These are phyloP conservation scores for Palythoa heliodiscus DNA, from an alignment of 92 coral and sea anemone genomes.

Conservation along the genomic window DNA sequence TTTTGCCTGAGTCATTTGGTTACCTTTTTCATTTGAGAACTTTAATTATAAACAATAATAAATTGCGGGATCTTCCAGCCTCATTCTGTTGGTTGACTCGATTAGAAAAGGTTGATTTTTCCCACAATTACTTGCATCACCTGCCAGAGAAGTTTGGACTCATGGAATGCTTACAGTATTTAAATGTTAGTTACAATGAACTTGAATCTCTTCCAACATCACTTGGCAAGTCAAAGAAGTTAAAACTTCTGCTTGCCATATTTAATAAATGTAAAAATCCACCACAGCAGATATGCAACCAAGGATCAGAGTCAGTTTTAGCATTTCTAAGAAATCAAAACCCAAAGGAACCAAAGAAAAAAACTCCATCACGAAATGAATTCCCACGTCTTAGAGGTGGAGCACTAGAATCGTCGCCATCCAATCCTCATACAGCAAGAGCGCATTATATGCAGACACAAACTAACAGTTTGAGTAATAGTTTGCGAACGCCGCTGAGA, in stretches of 20 bases:
- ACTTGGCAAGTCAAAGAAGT: conserved; percentile 65
- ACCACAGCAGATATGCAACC: conserved; percentile 91
- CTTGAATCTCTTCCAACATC: conserved; percentile 81
- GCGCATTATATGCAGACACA: conserved; percentile 92
- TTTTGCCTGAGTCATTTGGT: conserved; percentile 93
- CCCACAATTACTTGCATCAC: conserved; percentile 75
- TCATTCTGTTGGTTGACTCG: conserved; percentile 79
- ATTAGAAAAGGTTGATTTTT: conserved; percentile 83
- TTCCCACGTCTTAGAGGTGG: conserved; percentile 95
- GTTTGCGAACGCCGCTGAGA: conserved; percentile 84
- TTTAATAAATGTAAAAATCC: conserved; percentile 84
- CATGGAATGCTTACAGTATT: conserved; percentile 71
- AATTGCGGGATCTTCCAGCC: conserved; percentile 77
- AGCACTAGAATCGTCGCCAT: conserved; percentile 74
- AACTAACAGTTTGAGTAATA: conserved; percentile 80
- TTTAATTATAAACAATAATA: conserved; percentile 80
- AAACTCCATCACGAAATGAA: conserved; percentile 46
- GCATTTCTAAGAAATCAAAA: conserved; percentile 68
- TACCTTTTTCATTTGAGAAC: conserved; percentile 85
- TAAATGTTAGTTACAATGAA: conserved; percentile 86
- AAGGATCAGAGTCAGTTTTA: conserved; percentile 77
- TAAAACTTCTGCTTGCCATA: conserved; percentile 79
- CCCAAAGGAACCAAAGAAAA: conserved; percentile 61
- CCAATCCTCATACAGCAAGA: conserved; percentile 94
- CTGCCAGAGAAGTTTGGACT: conserved; percentile 80